Percentiles rank a stretch among this genome's conserved stretches.
Evolutionary conservation across 2,888 invertebrate species (phyloP).

Genomic region (Caenorhabditis sp.): DNA sequence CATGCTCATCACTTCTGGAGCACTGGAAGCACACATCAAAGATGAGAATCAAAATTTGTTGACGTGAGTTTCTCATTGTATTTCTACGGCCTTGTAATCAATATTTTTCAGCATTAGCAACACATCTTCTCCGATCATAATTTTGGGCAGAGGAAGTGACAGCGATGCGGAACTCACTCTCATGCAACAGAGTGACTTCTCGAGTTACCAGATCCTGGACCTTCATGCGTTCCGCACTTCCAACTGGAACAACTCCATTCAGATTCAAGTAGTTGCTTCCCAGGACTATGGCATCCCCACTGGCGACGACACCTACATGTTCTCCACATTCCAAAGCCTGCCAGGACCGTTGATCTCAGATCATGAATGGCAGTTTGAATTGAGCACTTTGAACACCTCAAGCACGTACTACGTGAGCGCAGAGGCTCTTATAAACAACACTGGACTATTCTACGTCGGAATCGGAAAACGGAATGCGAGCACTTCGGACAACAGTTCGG

Average conservation of each 20-base stretch:
- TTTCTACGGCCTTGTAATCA: no score
- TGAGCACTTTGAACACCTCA: constrained; percentile 28
- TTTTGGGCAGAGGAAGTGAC: constrained; percentile 28
- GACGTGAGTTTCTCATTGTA: constrained; percentile 17
- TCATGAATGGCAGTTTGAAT: constrained; percentile 26
- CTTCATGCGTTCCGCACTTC: constrained; percentile 65
- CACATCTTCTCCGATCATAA: constrained; percentile 28
- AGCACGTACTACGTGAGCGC: constrained; percentile 57
- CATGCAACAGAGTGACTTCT: constrained; percentile 32
- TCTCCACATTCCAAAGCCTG: constrained; percentile 64
- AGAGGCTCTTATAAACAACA: constrained; percentile 59
- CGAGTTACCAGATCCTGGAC: constrained; percentile 63
- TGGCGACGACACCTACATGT: constrained; percentile 57
- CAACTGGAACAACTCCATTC: constrained; percentile 69
- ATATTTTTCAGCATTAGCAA: constrained; percentile 30
- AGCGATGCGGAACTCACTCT: constrained; percentile 23
- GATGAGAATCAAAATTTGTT: constrained; percentile 53
- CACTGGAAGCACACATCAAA: constrained; percentile 63
- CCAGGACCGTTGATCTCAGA: constrained; percentile 60
- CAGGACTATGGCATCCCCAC: constrained; percentile 28
- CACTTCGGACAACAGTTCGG: constrained; percentile 17
- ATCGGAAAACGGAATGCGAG: constrained; percentile 52
- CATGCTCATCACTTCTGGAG: constrained; percentile 65
- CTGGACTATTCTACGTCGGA: constrained; percentile 67
- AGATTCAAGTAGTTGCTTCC: constrained; percentile 55